Evolutionary conservation across 2,888 invertebrate genomes (phyloP), one percentile per base, ranked within the genome.

Genomic region (Cheilosia variabilis): DNA sequence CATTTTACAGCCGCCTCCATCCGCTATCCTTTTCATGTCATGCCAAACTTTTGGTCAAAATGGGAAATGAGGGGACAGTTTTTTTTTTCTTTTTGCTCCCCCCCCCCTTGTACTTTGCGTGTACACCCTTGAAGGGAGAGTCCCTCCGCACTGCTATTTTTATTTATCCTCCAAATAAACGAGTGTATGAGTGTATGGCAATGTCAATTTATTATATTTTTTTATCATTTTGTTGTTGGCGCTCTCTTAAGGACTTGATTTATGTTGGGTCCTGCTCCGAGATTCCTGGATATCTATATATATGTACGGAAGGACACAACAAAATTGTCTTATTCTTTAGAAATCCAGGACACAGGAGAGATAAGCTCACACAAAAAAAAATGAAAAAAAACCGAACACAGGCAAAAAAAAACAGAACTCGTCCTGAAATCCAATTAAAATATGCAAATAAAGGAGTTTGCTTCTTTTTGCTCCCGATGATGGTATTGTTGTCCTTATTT

Each of bases 351-450:
- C 81, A 68, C 53, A 19, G 52, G 43, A 81, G 37, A 81, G 76
- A 81, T 81, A 76, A 76, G 65, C 76, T 63, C 15, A 47, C n/a
- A 41, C n/a, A 57, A 27, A 55, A 37, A 37, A 41, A 45, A 37
- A 71, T 22, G 3, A 17, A 7, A 17, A 37, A 27, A 37, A 58
- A 4, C 1, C 37, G 37, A 37, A 4, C 37, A 3, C 2, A 13
- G 2, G 0, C 1, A 37, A 37, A 13, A 37, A 31, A 34, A 34
- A 34, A 19, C 19, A 37, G 50, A 65, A 63, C 57, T 80, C 43
- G 31, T 81, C 76, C 52, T 63, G 57, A 58, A 63, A 76, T 76
- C 81, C 81, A 81, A 81, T 81, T 81, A 81, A 76, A 81, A 81
- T 81, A 81, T 81, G 81, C 76, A 81, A 81, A 81, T 76, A 65